Conservation (phyloP, 2,797 vertebrate genomes). For the Falco berigora region DNA sequence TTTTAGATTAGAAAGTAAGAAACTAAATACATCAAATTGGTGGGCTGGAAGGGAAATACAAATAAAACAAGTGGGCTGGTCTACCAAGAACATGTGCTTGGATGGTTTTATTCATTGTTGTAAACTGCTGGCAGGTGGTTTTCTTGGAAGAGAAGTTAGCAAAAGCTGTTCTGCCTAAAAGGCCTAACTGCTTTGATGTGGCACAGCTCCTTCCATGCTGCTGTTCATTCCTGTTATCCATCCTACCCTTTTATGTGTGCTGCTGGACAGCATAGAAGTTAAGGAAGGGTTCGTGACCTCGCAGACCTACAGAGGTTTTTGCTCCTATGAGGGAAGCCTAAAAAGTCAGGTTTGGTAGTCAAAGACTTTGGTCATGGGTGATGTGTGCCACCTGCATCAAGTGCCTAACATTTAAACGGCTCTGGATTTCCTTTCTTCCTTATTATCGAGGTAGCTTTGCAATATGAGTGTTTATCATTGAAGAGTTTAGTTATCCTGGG, state of each 20-base stretch:
- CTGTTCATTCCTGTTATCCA: not conserved
- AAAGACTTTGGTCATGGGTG: not conserved
- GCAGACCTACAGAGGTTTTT: not conserved
- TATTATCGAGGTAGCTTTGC: not conserved
- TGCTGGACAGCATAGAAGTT: not conserved
- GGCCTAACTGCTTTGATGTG: slow-evolving; percentile 14
- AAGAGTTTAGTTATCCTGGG: not conserved
- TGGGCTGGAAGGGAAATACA: not conserved
- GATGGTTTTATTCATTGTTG: not conserved
- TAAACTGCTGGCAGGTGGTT: slow-evolving; percentile 36
- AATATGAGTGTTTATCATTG: not conserved
- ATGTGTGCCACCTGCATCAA: not conserved
- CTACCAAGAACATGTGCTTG: not conserved
- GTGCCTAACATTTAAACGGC: not conserved
- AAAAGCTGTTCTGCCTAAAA: not conserved
- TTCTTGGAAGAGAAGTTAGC: slow-evolving; percentile 18
- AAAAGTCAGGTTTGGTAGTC: not conserved
- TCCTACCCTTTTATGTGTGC: not conserved
- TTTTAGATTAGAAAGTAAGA: not conserved
- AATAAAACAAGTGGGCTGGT: slow-evolving; percentile 26
- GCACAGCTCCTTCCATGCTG: not conserved
- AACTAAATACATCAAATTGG: not conserved
- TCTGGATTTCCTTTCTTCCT: not conserved
- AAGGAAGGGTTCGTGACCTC: not conserved
- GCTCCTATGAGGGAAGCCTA: not conserved